These are phyloP conservation scores for Glomeris marginata DNA, from an alignment of 2,888 invertebrate genomes.

Conservation along the genomic window DNA sequence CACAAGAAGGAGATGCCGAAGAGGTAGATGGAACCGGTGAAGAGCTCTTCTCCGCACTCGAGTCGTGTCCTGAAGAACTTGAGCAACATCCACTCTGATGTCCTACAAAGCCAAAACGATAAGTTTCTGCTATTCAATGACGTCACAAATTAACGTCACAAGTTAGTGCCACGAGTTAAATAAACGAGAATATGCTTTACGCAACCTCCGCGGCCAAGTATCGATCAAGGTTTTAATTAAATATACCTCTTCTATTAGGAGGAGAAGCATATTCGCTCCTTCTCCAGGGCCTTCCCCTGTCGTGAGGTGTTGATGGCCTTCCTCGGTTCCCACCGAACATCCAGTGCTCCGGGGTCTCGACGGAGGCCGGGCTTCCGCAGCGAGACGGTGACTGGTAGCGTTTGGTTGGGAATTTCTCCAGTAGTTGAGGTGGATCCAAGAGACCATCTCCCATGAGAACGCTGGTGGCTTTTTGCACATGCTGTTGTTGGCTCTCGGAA, in stretches of 20 bases:
- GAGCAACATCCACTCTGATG: too few species aligned
- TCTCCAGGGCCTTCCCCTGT: conserved; percentile 6
- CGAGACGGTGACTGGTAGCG: conserved; percentile 27
- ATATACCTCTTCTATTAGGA: not conserved
- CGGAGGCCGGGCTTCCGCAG: conserved; percentile 22
- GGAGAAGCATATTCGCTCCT: not conserved
- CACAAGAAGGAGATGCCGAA: too few species aligned
- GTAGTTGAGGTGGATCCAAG: conserved; percentile 29
- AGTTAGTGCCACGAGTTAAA: too few species aligned
- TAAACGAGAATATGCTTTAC: too few species aligned
- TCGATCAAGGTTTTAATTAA: not conserved
- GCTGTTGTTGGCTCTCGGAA: not conserved
- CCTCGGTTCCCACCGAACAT: conserved; percentile 20
- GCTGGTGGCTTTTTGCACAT: not conserved
- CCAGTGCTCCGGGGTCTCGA: conserved; percentile 27
- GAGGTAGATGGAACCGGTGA: too few species aligned
- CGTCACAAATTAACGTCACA: not conserved
- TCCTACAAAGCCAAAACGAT: too few species aligned
- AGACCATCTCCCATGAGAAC: conserved; percentile 27
- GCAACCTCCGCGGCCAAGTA: too few species aligned
- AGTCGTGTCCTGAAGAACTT: too few species aligned
- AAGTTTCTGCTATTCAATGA: too few species aligned
- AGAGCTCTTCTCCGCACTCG: too few species aligned
- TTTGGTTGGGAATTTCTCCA: conserved; percentile 22
- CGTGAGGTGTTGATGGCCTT: conserved; percentile 3